Evolutionary conservation across 2,888 invertebrate species (phyloP).

Genomic region (Ceratothoa steindachneri): DNA sequence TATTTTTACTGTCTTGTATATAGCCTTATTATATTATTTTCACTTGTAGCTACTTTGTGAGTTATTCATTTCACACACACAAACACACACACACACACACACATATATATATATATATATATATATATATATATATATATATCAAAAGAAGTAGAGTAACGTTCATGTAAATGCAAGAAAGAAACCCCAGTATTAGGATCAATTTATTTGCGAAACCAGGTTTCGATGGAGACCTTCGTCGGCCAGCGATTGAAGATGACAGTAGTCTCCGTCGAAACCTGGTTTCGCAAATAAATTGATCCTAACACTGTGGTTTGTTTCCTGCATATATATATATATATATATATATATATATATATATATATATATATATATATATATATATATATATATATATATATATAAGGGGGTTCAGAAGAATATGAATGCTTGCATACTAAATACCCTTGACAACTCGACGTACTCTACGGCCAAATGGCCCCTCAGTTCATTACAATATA

Average conservation of each 20-base stretch:
- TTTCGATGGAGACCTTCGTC: too few species aligned
- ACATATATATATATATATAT: slow-evolving; percentile 8
- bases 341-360: not conserved
- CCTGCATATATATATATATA: not conserved
- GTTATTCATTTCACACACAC: not conserved
- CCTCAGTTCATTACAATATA: not conserved
- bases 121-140: slow-evolving; percentile 16
- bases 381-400: slow-evolving; percentile 12
- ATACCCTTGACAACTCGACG: too few species aligned
- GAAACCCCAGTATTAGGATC: too few species aligned
- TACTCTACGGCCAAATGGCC: not conserved
- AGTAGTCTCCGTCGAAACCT: too few species aligned
- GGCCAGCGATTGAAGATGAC: too few species aligned
- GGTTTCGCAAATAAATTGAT: too few species aligned
- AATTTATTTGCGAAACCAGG: too few species aligned
- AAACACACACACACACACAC: not conserved
- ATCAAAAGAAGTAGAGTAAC: too few species aligned
- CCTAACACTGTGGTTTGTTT: too few species aligned
- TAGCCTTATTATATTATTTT: too few species aligned
- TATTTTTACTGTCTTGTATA: too few species aligned
- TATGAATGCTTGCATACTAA: not conserved
- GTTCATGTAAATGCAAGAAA: too few species aligned
- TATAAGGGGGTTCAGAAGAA: not conserved
- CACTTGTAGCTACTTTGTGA: not conserved
- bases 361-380: slow-evolving; percentile 7